Conservation (phyloP, 2,113 vertebrate species). For the Psophia crepitans region DNA sequence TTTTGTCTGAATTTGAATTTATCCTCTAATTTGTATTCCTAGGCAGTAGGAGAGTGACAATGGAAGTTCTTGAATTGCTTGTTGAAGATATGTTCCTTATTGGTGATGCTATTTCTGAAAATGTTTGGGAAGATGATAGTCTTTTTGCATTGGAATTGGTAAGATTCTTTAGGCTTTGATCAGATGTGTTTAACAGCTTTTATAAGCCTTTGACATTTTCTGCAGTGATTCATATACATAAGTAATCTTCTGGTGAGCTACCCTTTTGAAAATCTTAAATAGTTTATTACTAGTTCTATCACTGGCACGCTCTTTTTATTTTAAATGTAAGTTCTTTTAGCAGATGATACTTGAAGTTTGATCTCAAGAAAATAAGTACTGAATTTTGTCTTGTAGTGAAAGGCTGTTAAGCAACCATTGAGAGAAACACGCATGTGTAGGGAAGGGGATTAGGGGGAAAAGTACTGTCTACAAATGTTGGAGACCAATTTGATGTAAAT, state of each 20-base stretch:
- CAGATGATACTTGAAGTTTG: background rate
- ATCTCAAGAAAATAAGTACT: background rate
- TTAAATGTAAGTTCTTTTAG: background rate
- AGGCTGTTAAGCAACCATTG: background rate
- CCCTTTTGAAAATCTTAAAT: background rate
- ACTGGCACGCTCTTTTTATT: background rate
- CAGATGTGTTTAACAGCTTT: background rate
- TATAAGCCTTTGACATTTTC: background rate
- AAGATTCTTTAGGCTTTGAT: slow-evolving; percentile 51
- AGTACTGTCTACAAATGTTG: background rate
- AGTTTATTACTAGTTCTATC: background rate
- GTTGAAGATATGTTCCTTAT: slow-evolving; percentile 79
- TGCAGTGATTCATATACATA: background rate
- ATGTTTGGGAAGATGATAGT: slow-evolving; percentile 90
- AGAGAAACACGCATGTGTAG: background rate
- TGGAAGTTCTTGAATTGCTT: slow-evolving; percentile 85
- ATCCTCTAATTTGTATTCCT: background rate
- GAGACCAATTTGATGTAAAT: background rate
- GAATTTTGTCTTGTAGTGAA: background rate
- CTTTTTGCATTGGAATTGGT: slow-evolving; percentile 90
- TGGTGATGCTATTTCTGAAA: slow-evolving; percentile 81
- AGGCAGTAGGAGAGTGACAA: slow-evolving; percentile 81
- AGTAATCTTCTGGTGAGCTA: background rate
- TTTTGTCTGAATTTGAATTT: background rate
- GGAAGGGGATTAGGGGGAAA: background rate